These are phyloP conservation scores for Copidosoma floridanum DNA, from an alignment of 1,140 invertebrate genomes.

Conservation along the genomic window DNA sequence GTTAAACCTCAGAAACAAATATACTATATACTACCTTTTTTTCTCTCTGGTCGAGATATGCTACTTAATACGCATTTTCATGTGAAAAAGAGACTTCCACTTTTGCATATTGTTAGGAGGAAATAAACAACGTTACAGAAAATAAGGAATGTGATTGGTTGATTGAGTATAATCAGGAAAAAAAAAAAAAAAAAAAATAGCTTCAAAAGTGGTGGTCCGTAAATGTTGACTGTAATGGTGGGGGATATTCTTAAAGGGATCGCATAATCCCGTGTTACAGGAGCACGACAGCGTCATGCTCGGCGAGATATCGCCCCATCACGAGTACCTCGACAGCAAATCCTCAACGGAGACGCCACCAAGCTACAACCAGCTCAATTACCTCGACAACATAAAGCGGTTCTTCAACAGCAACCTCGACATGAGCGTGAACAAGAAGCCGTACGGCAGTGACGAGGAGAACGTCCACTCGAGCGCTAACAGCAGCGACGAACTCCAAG, in stretches of 20 bases:
- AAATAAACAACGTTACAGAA: too few species aligned
- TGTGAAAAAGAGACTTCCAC: too few species aligned
- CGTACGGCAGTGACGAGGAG: constrained; percentile 46
- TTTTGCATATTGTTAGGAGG: too few species aligned
- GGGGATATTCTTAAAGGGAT: constrained; percentile 52
- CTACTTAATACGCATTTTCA: too few species aligned
- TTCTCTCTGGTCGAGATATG: too few species aligned
- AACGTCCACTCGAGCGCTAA: constrained; percentile 39
- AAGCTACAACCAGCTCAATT: constrained; percentile 84
- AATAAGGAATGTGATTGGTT: too few species aligned
- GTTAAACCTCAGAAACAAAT: too few species aligned
- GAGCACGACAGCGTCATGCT: constrained; percentile 79
- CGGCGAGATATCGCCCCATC: constrained; percentile 82
- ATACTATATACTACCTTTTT: too few species aligned
- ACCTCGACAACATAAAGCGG: constrained; percentile 80
- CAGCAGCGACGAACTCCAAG: constrained; percentile 40
- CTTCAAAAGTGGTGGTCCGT: constrained; percentile 34
- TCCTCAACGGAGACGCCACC: constrained; percentile 78
- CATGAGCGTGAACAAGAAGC: constrained; percentile 51
- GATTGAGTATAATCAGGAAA: too few species aligned
- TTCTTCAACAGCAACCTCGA: constrained; percentile 82
- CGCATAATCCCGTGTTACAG: constrained; percentile 60
- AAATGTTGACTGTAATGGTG: constrained; percentile 43
- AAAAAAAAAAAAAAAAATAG: neutral
- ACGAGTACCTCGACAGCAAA: constrained; percentile 77